These are phyloP conservation scores for Castor canadensis DNA, from an alignment of 2,113 vertebrate genomes.

Conservation along the genomic window DNA sequence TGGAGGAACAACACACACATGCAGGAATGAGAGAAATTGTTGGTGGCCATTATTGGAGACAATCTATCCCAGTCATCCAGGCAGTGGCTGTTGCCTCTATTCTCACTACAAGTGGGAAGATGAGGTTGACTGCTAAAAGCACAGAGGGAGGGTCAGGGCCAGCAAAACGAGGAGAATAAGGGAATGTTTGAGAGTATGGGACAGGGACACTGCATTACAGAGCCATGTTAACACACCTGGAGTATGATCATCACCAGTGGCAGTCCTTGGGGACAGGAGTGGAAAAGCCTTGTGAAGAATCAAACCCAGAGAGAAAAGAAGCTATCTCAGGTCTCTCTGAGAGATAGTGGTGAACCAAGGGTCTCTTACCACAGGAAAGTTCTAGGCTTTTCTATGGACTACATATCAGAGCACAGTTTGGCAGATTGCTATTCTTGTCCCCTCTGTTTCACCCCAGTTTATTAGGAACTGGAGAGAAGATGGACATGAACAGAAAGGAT, in stretches of 20 bases:
- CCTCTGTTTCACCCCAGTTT: neutral
- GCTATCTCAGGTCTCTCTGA: neutral
- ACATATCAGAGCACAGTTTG: neutral
- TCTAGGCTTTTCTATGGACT: neutral
- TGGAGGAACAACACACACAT: neutral
- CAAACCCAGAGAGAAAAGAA: neutral
- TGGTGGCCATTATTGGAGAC: neutral
- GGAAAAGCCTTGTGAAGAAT: neutral
- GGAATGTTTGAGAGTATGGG: neutral
- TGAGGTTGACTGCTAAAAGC: neutral
- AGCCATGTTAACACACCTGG: neutral
- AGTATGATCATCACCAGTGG: neutral
- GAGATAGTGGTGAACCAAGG: neutral
- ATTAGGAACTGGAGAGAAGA: neutral
- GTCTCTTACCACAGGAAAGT: neutral
- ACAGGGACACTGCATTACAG: neutral
- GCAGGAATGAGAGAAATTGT: neutral
- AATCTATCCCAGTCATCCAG: neutral
- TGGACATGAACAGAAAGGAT: neutral
- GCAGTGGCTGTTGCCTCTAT: neutral
- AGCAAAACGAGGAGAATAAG: neutral
- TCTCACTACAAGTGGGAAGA: neutral
- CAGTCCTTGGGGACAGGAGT: neutral
- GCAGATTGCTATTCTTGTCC: neutral
- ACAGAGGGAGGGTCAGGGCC: too few species aligned